Base-by-base conservation (phyloP, 2,888 invertebrate species). In the Ceratothoa steindachneri region DNA sequence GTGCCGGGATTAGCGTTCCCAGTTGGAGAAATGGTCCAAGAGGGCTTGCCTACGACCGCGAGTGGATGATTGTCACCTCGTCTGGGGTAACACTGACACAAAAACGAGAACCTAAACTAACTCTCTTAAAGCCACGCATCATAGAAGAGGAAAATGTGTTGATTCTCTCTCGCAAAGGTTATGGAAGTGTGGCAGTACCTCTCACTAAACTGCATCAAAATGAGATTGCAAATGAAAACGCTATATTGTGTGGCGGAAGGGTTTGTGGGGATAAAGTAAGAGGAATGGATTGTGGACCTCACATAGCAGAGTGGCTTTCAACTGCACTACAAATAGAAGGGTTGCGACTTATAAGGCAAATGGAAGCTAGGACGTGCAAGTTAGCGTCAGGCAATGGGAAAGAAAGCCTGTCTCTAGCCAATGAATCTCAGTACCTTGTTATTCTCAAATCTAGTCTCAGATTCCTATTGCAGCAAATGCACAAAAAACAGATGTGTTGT, bases 1-100 rank as follows among this genome's bases (percentile, higher is more conserved):
- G 96, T 84, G 93, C 89, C 0, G 89, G 91, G 5, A 91, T 90
- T 82, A 88, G 90, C 85, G 88, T 92, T 29, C 82, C 82, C 15
- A 81, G 86, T 5, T 97, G 97, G 95, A 86, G 87, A 74, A 84
- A 97, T 71, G 90, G 90, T 12, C 82, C 85, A 0, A 90, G 89
- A 82, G 97, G 97, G 0, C 87, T 98, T 31, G 87, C 90, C 82
- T 94, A 90, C 84, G 98, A 98, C 84, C 88, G 97, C 80, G 89
- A 91, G 82, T 98, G 96, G 95, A 94, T 97, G 93, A 90, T 98
- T 76, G 88, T 94, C 5, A 91, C 90, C 81, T 88, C 89, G 7
- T 87, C 89, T 82, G 95, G 95, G 19, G 89, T 91, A 76, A 91
- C 92, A 75, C 85, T 97, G 70, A 95, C 94, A 1, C 96, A 97